Evolutionary conservation across 2,888 invertebrate species (phyloP).

Genomic region (Habrosyne pyritoides): DNA sequence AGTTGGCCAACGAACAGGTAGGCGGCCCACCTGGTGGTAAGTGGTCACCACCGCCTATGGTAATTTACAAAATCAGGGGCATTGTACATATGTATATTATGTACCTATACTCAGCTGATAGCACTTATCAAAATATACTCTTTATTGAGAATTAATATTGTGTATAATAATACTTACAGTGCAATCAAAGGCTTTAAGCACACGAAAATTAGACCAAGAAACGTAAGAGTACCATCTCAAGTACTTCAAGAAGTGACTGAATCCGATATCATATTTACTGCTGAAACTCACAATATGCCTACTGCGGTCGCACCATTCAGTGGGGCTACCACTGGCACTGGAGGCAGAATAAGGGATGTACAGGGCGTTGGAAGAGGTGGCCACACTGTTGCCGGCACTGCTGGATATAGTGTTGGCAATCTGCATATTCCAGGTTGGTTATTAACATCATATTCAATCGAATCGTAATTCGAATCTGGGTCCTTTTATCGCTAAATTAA

Average conservation of each 20-base stretch:
- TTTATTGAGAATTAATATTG: not conserved
- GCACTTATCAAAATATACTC: too few species aligned
- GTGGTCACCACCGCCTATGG: too few species aligned
- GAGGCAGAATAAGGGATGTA: slow-evolving; percentile 97
- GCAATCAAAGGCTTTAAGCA: slow-evolving; percentile 93
- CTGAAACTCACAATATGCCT: slow-evolving; percentile 99
- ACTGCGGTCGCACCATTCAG: slow-evolving; percentile 99
- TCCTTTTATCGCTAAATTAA: too few species aligned
- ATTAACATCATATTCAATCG: too few species aligned
- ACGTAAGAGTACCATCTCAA: slow-evolving; percentile 82
- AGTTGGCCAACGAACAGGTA: too few species aligned
- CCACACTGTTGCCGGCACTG: slow-evolving; percentile 96
- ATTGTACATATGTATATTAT: too few species aligned
- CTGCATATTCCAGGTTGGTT: slow-evolving; percentile 91
- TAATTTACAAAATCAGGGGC: too few species aligned
- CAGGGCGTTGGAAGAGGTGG: slow-evolving; percentile 98
- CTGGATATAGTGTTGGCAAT: slow-evolving; percentile 98
- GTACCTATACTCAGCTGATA: too few species aligned
- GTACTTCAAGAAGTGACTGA: slow-evolving; percentile 84
- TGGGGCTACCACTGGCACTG: slow-evolving; percentile 99
- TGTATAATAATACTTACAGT: slow-evolving; percentile 78
- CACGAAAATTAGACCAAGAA: slow-evolving; percentile 86
- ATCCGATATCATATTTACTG: slow-evolving; percentile 97
- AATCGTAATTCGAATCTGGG: too few species aligned
- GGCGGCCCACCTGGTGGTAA: too few species aligned